Percentiles rank a stretch among this genome's conserved stretches.
Conservation (phyloP, 37 sponge, comb jelly and placozoan genomes). For the Oscarella lobularis region DNA sequence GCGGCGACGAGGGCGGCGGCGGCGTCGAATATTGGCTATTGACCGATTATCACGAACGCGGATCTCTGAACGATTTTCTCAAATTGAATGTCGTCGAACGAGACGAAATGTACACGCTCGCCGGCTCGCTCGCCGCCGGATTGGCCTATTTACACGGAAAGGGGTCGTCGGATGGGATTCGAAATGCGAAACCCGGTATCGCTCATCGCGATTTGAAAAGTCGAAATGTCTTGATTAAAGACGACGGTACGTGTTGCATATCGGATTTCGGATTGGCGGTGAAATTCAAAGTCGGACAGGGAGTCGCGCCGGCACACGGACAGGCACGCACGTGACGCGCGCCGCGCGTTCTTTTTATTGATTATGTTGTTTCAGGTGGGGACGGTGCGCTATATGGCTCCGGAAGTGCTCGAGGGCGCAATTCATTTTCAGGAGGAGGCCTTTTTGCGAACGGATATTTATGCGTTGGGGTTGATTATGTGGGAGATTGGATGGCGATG, state of each 20-base stretch:
- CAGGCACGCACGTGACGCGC: constrained; percentile 17
- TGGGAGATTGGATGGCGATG: constrained; percentile 76
- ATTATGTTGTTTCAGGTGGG: constrained; percentile 45
- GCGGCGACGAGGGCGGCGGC: background rate
- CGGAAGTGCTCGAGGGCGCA: constrained; percentile 74
- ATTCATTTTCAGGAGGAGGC: constrained; percentile 64
- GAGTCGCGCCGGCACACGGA: background rate
- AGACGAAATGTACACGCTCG: background rate
- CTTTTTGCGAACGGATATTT: constrained; percentile 86
- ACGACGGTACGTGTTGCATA: constrained; percentile 27
- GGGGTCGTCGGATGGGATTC: background rate
- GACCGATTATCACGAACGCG: constrained; percentile 31
- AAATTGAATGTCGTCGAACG: background rate
- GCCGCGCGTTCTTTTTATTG: background rate
- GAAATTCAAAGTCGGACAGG: constrained; percentile 6
- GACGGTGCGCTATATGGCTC: constrained; percentile 82
- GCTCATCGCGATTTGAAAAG: constrained; percentile 74
- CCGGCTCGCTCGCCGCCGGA: constrained; percentile 16
- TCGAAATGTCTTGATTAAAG: constrained; percentile 55
- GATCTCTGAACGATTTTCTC: constrained; percentile 39
- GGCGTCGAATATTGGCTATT: constrained; percentile 35
- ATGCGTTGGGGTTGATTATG: constrained; percentile 68
- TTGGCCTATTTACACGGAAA: constrained; percentile 48
- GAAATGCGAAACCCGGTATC: constrained; percentile 44
- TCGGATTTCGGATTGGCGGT: constrained; percentile 66